Evolutionary conservation across 2,797 vertebrate species (phyloP).

Genomic region (Coccyzus lansbergi): DNA sequence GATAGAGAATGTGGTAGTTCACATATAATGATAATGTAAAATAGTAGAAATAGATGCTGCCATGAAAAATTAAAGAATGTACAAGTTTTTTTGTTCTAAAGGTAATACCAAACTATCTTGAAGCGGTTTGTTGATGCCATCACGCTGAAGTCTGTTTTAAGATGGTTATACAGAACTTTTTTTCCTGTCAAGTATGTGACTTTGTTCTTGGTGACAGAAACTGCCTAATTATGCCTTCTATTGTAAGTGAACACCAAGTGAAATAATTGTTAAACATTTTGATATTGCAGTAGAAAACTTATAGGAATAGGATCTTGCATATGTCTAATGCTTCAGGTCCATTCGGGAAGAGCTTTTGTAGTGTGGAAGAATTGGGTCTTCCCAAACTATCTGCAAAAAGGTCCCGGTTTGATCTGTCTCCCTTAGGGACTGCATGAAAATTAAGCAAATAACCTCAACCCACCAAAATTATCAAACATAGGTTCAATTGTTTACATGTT

Average conservation of each 20-base stretch:
- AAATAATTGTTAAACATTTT: background rate
- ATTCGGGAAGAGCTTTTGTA: background rate
- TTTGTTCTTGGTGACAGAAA: background rate
- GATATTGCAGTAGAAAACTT: accelerated
- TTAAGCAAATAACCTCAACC: background rate
- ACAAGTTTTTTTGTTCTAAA: background rate
- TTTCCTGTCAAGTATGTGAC: background rate
- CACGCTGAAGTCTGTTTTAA: background rate
- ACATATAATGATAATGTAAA: background rate
- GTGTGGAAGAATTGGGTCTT: background rate
- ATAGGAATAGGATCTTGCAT: background rate
- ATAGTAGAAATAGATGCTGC: background rate
- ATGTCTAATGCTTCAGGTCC: background rate
- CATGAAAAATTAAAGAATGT: background rate
- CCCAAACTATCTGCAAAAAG: background rate
- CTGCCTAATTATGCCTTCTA: background rate
- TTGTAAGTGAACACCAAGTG: background rate
- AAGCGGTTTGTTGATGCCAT: background rate
- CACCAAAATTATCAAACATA: background rate
- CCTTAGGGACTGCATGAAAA: background rate
- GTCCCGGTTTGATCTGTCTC: background rate
- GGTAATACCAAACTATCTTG: background rate
- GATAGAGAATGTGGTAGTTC: background rate
- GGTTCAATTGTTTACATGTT: background rate
- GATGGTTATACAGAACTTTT: background rate